A percentile compares a stretch with the other conserved stretches of the same genome.
Evolutionary conservation across 53 echinoderm and acorn worm genomes (phyloP).

Genomic region (Paracentrotus lividus): DNA sequence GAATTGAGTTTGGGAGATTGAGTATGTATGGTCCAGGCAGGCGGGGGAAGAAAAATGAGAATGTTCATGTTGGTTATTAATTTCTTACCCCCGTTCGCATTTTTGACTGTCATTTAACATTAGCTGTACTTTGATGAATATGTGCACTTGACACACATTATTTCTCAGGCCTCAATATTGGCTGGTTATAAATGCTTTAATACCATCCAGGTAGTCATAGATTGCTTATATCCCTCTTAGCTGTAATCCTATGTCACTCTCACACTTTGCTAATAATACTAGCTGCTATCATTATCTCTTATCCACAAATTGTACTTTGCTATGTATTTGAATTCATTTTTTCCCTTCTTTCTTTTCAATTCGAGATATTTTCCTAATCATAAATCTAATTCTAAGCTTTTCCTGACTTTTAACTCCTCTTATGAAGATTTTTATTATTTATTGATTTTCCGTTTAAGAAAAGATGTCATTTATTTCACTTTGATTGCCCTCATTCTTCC

Average conservation of each 20-base stretch:
- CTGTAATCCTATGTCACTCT: neutral
- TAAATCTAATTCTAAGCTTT: too few species aligned
- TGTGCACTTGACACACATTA: neutral
- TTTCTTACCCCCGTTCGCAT: neutral
- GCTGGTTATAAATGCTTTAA: neutral
- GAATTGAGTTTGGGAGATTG: conserved; percentile 16
- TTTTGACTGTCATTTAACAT: neutral
- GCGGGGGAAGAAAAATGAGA: neutral
- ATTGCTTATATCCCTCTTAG: neutral
- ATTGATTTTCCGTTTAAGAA: neutral
- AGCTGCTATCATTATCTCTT: too few species aligned
- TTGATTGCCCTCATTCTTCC: too few species aligned
- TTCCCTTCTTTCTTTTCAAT: neutral
- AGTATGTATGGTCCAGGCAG: neutral
- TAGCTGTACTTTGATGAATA: neutral
- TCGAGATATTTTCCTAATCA: too few species aligned
- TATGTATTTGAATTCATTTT: too few species aligned
- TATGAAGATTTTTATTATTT: too few species aligned
- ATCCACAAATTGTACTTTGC: too few species aligned
- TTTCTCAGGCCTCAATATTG: neutral
- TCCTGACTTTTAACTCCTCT: too few species aligned
- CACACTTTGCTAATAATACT: neutral
- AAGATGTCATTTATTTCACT: too few species aligned
- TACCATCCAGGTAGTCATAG: too few species aligned
- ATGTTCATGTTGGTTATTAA: neutral